These are phyloP conservation scores for Drosophila lini DNA, from an alignment of 1,140 invertebrate species.

Conservation along the genomic window DNA sequence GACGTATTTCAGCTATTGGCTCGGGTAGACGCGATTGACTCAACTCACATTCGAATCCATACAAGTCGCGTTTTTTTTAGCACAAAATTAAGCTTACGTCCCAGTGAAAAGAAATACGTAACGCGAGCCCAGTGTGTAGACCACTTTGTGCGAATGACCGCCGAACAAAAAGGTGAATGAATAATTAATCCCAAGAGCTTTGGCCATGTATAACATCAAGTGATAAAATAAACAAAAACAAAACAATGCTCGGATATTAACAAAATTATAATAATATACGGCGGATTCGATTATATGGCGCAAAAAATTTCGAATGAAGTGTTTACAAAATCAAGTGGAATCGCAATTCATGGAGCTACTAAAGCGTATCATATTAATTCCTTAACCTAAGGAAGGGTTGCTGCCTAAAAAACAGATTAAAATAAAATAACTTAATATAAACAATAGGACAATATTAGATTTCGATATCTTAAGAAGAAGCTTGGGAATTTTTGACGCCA, in stretches of 20 bases:
- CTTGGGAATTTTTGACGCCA: not conserved
- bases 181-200: conserved; percentile 11
- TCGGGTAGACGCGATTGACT: conserved; percentile 38
- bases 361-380: not conserved
- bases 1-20: conserved; percentile 66
- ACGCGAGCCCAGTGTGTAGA: conserved; percentile 1
- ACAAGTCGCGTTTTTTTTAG: not conserved
- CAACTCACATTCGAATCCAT: not conserved
- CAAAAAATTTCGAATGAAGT: not conserved
- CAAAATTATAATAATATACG: conserved; percentile 17
- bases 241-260: not conserved
- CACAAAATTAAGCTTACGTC: not conserved
- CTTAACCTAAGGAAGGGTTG: not conserved
- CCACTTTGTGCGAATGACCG: conserved; percentile 28
- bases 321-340: conserved; percentile 4
- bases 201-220: not conserved
- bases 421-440: not conserved
- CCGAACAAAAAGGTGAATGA: conserved; percentile 53
- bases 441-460: not conserved
- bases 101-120: conserved; percentile 1
- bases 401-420: not conserved
- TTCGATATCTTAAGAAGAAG: not conserved
- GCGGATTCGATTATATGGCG: not conserved
- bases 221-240: conserved; percentile 1
- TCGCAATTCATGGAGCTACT: not conserved